phyloP scores from a whole-genome alignment of 2,888 invertebrate genomes.

The Yponomeuta cagnagella region DNA sequence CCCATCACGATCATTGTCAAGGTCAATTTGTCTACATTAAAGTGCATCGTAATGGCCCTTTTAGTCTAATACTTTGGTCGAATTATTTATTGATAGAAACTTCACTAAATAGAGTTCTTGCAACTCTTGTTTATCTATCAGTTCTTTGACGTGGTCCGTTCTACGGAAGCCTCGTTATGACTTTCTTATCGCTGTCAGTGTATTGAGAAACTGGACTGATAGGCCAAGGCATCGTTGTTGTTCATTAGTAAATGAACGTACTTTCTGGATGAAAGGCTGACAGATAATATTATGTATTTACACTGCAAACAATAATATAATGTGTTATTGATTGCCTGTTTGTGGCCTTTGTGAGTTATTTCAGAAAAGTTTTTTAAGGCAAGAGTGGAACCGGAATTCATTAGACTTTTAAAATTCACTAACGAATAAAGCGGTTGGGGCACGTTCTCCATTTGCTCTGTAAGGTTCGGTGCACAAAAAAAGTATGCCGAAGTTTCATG shows the following conservation, averaged over 20 bases:
- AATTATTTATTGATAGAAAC: neutral
- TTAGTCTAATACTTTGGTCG: neutral
- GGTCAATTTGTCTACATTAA: constrained; percentile 10
- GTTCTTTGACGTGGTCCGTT: constrained; percentile 31
- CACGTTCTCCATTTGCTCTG: constrained; percentile 68
- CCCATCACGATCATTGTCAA: constrained; percentile 6
- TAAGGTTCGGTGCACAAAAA: constrained; percentile 38
- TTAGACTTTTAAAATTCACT: constrained; percentile 38
- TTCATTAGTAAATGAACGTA: constrained; percentile 9
- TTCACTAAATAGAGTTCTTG: neutral
- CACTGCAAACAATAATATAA: constrained; percentile 1
- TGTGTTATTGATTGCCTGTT: neutral
- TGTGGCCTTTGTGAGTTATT: neutral
- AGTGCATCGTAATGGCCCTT: neutral
- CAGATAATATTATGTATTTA: neutral
- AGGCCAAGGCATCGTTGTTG: constrained; percentile 15
- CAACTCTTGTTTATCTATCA: neutral
- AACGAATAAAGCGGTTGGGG: constrained; percentile 66
- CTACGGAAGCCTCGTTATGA: constrained; percentile 52
- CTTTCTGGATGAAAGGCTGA: constrained; percentile 3
- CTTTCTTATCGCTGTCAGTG: constrained; percentile 31
- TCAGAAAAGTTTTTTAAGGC: neutral
- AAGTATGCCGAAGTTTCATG: constrained; percentile 32
- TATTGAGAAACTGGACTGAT: constrained; percentile 12
- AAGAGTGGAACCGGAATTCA: constrained; percentile 21